A percentile compares a stretch with the other conserved stretches of the same genome.
These are phyloP conservation scores for Lochmaea crataegi DNA, from an alignment of 2,888 invertebrate genomes.

Conservation along the genomic window DNA sequence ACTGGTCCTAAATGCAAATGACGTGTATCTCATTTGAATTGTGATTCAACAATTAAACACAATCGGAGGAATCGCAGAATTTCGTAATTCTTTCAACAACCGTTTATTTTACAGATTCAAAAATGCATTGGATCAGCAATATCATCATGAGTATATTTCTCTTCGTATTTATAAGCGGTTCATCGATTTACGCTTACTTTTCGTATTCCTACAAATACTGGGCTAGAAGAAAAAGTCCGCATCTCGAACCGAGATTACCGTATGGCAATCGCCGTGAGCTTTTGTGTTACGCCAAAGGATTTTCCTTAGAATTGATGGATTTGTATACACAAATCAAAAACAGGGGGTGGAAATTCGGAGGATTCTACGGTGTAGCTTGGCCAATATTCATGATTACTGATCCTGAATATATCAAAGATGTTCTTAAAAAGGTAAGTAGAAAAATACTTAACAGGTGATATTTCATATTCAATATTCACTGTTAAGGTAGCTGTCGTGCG, in stretches of 20 bases:
- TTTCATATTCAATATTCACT: too few relatives aligned
- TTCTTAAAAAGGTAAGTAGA: conserved; percentile 47
- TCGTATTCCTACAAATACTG: conserved; percentile 46
- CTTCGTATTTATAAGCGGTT: neutral
- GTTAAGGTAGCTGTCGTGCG: too few relatives aligned
- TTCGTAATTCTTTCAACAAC: neutral
- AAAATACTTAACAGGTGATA: neutral
- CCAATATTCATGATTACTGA: conserved; percentile 48
- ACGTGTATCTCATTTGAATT: too few relatives aligned
- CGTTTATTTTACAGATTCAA: neutral
- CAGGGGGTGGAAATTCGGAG: conserved; percentile 31
- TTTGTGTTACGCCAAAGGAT: conserved; percentile 32
- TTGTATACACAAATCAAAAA: conserved; percentile 42
- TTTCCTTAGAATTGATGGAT: conserved; percentile 34
- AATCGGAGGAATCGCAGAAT: neutral
- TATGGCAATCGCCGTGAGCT: conserved; percentile 49
- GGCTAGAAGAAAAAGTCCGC: conserved; percentile 48
- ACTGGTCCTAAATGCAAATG: too few relatives aligned
- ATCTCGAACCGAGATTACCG: conserved; percentile 50
- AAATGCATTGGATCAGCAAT: neutral
- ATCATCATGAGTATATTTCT: neutral
- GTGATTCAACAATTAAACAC: too few relatives aligned
- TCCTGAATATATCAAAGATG: conserved; percentile 48
- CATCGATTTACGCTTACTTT: conserved; percentile 28
- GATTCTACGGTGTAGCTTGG: conserved; percentile 30